These are phyloP conservation scores for Oceanodroma tethys DNA, from an alignment of 2,113 vertebrate species.

Conservation along the genomic window DNA sequence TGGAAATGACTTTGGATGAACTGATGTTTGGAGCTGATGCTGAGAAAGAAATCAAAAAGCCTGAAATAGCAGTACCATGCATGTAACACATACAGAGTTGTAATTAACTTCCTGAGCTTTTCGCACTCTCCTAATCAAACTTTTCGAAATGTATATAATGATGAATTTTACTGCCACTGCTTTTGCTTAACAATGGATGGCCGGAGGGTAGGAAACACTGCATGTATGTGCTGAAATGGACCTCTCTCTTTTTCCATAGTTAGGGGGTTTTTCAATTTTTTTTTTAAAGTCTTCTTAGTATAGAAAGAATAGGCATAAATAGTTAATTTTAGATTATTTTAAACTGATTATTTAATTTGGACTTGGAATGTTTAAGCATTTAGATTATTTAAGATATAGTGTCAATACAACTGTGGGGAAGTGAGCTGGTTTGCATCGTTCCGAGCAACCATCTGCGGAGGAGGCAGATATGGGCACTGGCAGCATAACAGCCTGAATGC, in stretches of 20 bases:
- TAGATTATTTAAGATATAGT: not conserved
- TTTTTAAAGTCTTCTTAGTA: no score
- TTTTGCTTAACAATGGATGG: not conserved
- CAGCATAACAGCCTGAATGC: not conserved
- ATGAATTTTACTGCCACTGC: not conserved
- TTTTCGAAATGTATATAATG: not conserved
- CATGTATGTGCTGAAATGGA: not conserved
- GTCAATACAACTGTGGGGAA: not conserved
- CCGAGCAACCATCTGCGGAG: no score
- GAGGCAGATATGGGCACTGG: not conserved
- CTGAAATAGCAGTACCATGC: not conserved
- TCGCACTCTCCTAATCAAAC: not conserved
- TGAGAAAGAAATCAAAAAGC: not conserved
- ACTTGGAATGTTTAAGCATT: not conserved
- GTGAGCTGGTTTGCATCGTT: not conserved
- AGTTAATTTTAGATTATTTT: not conserved
- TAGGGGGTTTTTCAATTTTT: not conserved
- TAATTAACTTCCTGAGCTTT: not conserved
- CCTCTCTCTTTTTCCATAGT: not conserved
- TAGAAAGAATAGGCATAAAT: not conserved
- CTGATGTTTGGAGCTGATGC: not conserved
- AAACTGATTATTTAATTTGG: not conserved
- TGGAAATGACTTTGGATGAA: not conserved
- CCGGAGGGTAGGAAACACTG: not conserved
- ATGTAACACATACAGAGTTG: fast-evolving